A percentile compares a stretch with the other conserved stretches of the same genome.
These are phyloP conservation scores for Labeo catla DNA, from an alignment of 2,113 vertebrate species.

Conservation along the genomic window DNA sequence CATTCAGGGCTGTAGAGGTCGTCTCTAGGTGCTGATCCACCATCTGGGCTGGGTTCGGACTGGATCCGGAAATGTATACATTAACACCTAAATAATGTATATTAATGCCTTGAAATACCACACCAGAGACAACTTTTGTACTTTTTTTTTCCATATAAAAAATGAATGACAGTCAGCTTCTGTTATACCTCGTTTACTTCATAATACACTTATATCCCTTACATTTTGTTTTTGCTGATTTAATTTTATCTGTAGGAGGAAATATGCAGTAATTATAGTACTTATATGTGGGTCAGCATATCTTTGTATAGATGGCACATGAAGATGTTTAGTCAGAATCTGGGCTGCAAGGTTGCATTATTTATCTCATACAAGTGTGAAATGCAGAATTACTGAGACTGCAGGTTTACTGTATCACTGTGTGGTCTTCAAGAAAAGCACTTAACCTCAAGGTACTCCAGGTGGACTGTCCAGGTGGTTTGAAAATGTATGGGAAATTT, in stretches of 20 bases:
- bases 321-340: neutral
- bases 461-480: neutral
- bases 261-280: neutral
- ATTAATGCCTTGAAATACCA: no score
- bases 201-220: neutral
- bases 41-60: no score
- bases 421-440: constrained; percentile 15
- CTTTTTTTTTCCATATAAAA: no score
- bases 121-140: no score
- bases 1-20: no score
- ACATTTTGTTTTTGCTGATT: no score
- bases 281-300: neutral
- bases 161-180: neutral
- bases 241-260: no score
- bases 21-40: no score
- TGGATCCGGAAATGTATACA: no score
- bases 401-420: neutral
- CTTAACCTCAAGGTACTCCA: constrained; percentile 2
- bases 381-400: neutral
- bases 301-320: neutral
- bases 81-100: neutral
- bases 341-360: neutral
- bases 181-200: no score
- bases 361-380: neutral
- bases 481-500: neutral